Evolutionary conservation across 2,113 vertebrate genomes (phyloP).

Genomic region (Mystacornis crossleyi): DNA sequence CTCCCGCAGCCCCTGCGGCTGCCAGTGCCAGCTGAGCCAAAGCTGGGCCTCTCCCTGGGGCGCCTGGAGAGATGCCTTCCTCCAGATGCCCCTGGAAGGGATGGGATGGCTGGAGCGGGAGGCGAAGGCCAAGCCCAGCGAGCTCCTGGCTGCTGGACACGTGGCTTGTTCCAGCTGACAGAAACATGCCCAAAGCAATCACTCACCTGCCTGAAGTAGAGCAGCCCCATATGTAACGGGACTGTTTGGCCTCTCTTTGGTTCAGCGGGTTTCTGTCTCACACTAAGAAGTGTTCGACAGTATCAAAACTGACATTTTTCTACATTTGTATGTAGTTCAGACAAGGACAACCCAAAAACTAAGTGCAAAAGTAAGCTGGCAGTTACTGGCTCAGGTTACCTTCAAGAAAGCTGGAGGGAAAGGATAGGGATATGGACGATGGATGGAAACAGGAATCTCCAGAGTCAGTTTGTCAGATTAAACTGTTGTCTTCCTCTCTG

Average conservation of each 20-base stretch:
- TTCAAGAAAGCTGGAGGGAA: not conserved
- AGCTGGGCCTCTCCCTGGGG: not conserved
- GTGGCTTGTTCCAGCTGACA: conserved; percentile 22
- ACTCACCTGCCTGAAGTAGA: not conserved
- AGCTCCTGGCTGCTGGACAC: not conserved
- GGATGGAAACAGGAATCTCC: not conserved
- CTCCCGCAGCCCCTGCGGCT: accelerated
- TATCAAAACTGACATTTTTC: conserved; percentile 42
- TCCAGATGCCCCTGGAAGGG: not conserved
- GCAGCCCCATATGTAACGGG: not conserved
- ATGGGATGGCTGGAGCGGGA: accelerated
- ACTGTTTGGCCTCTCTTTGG: not conserved
- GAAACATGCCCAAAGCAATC: not conserved
- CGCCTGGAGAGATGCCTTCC: not conserved
- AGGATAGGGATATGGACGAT: not conserved
- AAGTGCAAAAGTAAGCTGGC: not conserved
- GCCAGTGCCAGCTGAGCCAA: accelerated
- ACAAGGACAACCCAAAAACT: not conserved
- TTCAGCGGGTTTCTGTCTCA: not conserved
- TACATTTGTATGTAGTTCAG: not conserved
- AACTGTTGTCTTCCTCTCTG: not conserved
- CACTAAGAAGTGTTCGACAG: not conserved
- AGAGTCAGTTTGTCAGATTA: not conserved
- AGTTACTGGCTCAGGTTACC: not conserved
- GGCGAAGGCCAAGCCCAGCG: accelerated